Percentiles rank a stretch among this genome's conserved stretches.
Conservation (phyloP, 1,140 invertebrate species). For the Nebria ingens region DNA sequence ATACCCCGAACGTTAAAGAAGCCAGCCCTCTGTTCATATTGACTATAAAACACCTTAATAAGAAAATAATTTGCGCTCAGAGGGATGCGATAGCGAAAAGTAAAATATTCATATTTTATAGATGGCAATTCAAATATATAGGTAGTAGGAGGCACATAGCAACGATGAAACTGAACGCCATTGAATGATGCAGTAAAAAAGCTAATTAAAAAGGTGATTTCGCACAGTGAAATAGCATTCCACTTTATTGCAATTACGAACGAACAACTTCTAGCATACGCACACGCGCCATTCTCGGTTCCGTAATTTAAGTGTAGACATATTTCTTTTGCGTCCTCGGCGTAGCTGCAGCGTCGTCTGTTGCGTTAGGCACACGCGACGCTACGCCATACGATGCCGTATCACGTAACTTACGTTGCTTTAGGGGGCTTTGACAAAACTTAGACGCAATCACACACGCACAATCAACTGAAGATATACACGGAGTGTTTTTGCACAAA, state of each 20-base stretch:
- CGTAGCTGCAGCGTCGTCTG: neutral
- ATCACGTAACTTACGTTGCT: too few species aligned
- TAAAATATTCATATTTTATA: slow-evolving; percentile 5
- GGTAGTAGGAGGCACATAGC: too few species aligned
- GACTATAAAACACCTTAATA: too few species aligned
- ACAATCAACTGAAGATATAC: neutral
- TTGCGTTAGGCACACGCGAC: neutral
- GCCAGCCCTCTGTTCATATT: too few species aligned
- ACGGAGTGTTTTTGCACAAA: too few species aligned
- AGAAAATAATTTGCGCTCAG: too few species aligned
- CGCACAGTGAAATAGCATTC: neutral
- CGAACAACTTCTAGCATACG: too few species aligned
- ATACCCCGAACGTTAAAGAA: too few species aligned
- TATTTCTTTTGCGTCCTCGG: too few species aligned
- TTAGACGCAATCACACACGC: neutral
- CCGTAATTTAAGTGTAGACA: neutral
- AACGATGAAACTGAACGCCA: neutral
- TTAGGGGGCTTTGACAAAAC: too few species aligned
- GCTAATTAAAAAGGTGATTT: neutral
- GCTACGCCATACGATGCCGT: too few species aligned
- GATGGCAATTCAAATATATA: neutral
- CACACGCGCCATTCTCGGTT: neutral
- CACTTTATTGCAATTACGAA: slow-evolving; percentile 1
- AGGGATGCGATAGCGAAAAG: too few species aligned
- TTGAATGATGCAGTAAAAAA: slow-evolving; percentile 4